Base-by-base conservation (phyloP, 1,140 invertebrate genomes). In the Lepidurus couesii region DNA sequence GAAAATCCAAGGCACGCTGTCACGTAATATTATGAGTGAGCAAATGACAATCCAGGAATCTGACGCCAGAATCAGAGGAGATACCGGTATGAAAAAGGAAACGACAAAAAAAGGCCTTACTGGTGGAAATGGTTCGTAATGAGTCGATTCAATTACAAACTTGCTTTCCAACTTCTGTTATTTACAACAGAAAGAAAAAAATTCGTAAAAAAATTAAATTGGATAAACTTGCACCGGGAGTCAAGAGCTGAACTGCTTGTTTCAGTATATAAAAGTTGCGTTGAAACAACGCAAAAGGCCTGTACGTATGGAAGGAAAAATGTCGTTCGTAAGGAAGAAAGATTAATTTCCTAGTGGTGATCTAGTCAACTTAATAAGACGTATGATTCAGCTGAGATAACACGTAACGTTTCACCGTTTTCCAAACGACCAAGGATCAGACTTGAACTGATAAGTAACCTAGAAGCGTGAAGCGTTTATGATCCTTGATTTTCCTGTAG, bases 1-100 rank as follows among this genome's bases (percentile, higher is more conserved):
- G 53, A 65, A 65, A 65, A 65, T 65, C 53, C 9, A 65, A 65
- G 53, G 53, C 53, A 65, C 53, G 53, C 53, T 65, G 53, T 65
- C 53, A 65, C 53, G 53, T 65, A 65, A 65, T 65, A 65, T 65
- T 65, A 65, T 65, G 53, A 65, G 53, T 65, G 53, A 65, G 53
- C 53, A 65, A 65, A 65, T 65, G 53, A 65, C 53, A 13, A 65
- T 65, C 13, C 53, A 65, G 53, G 21, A 65, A 16, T 65, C 53
- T 65, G 53, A 65, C 53, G 53, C 21, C 21, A 65, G 53, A 65
- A 65, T 65, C 53, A 65, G 53, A 53, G 10, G 11, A 65, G 34
- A 65, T 13, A 65, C 53, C 53, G 53, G 53, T n/a, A 65, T n/a
- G 53, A 65, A 65, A 65, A 7, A 65, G 53, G 21, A 65, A 13